These are phyloP conservation scores for Ammodytes marinus DNA, from an alignment of 2,113 vertebrate species.

Conservation along the genomic window DNA sequence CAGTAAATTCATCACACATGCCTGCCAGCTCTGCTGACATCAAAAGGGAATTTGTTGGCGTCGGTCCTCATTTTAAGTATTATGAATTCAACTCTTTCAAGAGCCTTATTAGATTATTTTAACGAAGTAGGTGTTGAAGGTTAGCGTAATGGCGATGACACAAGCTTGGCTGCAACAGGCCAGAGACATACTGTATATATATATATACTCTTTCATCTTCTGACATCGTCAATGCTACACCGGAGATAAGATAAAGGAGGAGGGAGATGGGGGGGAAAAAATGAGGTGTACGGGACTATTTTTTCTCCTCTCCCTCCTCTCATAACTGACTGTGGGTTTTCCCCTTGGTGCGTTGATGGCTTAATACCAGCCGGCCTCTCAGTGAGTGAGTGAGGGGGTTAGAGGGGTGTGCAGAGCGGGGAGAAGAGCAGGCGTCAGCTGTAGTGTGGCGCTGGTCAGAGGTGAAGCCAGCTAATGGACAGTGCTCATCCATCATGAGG, in stretches of 20 bases:
- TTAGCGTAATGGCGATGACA: constrained; percentile 65
- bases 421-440: constrained; percentile 84
- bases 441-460: constrained; percentile 84
- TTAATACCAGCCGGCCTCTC: constrained; percentile 83
- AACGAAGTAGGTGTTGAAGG: constrained; percentile 71
- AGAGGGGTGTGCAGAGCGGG: constrained; percentile 57
- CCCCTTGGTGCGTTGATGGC: constrained; percentile 78
- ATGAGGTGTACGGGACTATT: constrained; percentile 22
- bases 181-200: constrained; percentile 30
- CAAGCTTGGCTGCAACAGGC: constrained; percentile 57
- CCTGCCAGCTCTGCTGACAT: constrained; percentile 72
- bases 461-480: constrained; percentile 87
- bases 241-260: constrained; percentile 50
- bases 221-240: constrained; percentile 67
- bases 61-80: constrained; percentile 69
- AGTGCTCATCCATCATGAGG: constrained; percentile 87
- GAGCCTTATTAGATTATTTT: constrained; percentile 77
- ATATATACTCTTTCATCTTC: constrained; percentile 64
- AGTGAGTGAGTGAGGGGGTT: constrained; percentile 62
- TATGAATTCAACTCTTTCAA: constrained; percentile 72
- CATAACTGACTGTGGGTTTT: constrained; percentile 41
- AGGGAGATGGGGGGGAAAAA: constrained; percentile 30
- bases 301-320: constrained; percentile 23
- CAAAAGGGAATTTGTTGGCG: constrained; percentile 70
- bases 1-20: constrained; percentile 77